Base-by-base conservation (phyloP, 1,140 invertebrate species). In the Drosophila setifemur region DNA sequence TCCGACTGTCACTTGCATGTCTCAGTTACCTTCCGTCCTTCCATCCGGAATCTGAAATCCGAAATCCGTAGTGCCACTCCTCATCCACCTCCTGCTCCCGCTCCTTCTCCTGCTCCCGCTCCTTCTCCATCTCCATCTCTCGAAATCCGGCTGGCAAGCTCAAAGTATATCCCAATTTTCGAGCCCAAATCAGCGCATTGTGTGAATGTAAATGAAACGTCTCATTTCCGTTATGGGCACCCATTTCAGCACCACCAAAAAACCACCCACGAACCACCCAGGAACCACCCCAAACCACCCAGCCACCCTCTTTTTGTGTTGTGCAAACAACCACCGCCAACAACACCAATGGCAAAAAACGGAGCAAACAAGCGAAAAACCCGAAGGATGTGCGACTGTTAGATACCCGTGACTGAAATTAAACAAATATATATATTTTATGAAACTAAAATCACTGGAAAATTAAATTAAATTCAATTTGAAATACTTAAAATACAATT, bases 171-270 rank as follows among this genome's bases (percentile, higher is more conserved):
- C 66, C 66, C 66, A 67, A 67, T 66, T 66, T 66, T 67, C 60
- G 37, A 43, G 60, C 45, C 26, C 45, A 52, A 52, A 67, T 52
- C 63, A 64, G 48, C 40, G 79, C 68, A 57, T 81, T 83, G 79
- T 83, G 78, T 78, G 77, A 83, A 83, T 83, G 79, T 79, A 83
- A 83, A 83, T 83, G 83, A 83, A 83, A 79, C 79, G 79, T 83
- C 79, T 83, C 79, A 83, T 83, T 83, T 83, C 79, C 79, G 79
- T 74, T 75, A 85, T 75, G 70, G 69, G 47, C 60, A 45, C 40
- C 31, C 42, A 50, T 16, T 35, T 31, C 29, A 31, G 3, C 29
- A 61, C 57, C 74, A 39, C 57, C 50, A 45, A 35, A 43, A 48
- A 49, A 45, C 45, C 11, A 9, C 44, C 54, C 45, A 1, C 28